Percentiles rank a stretch among this genome's conserved stretches.
phyloP scores from a whole-genome alignment of 2,113 vertebrate genomes.

The Xiphorhynchus elegans region DNA sequence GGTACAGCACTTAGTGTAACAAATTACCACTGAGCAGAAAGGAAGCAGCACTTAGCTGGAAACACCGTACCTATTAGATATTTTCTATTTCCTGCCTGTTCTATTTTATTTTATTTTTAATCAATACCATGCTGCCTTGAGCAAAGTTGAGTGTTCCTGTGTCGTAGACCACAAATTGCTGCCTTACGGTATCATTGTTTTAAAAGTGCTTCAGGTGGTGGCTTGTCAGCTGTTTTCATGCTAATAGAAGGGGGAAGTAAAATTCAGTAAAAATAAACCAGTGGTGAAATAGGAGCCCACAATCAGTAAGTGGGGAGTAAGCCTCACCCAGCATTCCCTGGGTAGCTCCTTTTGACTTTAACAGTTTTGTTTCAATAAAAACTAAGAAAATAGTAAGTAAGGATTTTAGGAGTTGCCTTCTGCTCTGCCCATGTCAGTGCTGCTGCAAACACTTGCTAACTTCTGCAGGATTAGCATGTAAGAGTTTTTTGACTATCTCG shows the following conservation, averaged over 20 bases:
- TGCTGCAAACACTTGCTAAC: background rate
- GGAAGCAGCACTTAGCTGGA: constrained; percentile 27
- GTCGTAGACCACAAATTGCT: background rate
- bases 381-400: background rate
- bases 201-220: background rate
- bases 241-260: constrained; percentile 12
- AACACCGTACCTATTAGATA: background rate
- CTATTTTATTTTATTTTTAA: constrained; percentile 23
- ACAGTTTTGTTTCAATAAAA: background rate
- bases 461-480: background rate
- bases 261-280: constrained; percentile 21
- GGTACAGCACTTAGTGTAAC: background rate
- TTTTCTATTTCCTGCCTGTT: background rate
- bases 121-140: constrained; percentile 3
- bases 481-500: background rate
- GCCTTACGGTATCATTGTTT: background rate
- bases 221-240: background rate
- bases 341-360: background rate
- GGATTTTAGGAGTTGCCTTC: background rate
- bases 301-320: background rate
- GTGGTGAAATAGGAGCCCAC: background rate
- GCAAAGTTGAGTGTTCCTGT: constrained; percentile 5
- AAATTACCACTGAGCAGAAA: background rate
- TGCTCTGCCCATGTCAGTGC: background rate
- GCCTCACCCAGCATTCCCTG: background rate